phyloP scores from a whole-genome alignment of 2,113 vertebrate genomes.

The Oreochromis niloticus region DNA sequence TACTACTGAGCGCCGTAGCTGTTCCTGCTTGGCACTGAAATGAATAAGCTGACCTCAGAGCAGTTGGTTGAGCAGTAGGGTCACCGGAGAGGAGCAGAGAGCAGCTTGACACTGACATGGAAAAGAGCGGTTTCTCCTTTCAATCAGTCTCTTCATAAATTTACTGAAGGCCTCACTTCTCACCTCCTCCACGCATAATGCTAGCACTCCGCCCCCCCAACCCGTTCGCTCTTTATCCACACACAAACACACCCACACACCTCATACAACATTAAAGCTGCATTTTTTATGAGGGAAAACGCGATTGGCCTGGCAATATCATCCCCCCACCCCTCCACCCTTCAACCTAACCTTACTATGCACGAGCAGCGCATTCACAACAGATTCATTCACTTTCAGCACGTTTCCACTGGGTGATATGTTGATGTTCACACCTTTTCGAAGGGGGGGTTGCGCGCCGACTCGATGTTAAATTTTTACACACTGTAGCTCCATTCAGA shows the following conservation, averaged over 20 bases:
- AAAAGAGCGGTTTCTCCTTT: slow-evolving; percentile 33
- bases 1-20: background rate
- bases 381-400: slow-evolving; percentile 28
- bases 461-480: background rate
- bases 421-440: slow-evolving; percentile 39
- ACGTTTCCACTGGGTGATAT: slow-evolving; percentile 1
- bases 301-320: slow-evolving; percentile 38
- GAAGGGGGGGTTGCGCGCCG: background rate
- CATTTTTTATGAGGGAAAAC: slow-evolving; percentile 20
- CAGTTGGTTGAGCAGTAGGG: slow-evolving; percentile 55
- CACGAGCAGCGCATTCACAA: background rate
- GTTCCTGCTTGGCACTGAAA: background rate
- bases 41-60: slow-evolving; percentile 48
- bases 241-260: slow-evolving; percentile 20
- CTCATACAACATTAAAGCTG: slow-evolving; percentile 20
- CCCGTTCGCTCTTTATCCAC: background rate
- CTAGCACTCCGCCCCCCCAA: slow-evolving; percentile 1
- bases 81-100: slow-evolving; percentile 23
- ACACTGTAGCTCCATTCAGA: background rate
- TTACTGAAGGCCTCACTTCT: slow-evolving; percentile 41
- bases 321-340: background rate
- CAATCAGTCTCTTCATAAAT: slow-evolving; percentile 37
- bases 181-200: slow-evolving; percentile 22
- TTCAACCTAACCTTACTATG: slow-evolving; percentile 2
- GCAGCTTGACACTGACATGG: background rate